Conservation (phyloP, 2,113 vertebrate genomes). For the Syngnathus typhle region DNA sequence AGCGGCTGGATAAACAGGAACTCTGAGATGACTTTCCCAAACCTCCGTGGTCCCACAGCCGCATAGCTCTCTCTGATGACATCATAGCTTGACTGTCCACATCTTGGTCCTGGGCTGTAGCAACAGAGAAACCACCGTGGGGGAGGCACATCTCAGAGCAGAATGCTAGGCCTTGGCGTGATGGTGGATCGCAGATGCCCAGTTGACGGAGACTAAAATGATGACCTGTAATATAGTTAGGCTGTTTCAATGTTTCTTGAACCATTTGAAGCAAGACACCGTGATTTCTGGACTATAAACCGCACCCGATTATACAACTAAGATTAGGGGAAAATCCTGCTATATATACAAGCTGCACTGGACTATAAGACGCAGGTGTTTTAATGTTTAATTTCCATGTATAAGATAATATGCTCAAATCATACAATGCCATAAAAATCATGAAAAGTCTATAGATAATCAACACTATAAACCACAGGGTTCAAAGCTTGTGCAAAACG, state of each 20-base stretch:
- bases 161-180: constrained; percentile 90
- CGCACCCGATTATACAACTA: no score
- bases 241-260: neutral
- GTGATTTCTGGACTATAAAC: no score
- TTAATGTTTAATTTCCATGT: no score
- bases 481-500: no score
- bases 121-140: constrained; percentile 91
- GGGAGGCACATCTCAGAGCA: constrained; percentile 95
- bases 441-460: no score
- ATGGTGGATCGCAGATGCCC: constrained; percentile 92
- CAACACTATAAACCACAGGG: no score
- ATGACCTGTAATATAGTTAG: constrained; percentile 76
- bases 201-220: constrained; percentile 97
- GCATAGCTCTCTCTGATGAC: constrained; percentile 94
- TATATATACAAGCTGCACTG: no score
- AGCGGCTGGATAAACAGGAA: constrained; percentile 96
- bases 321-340: no score
- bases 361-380: no score
- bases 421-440: no score
- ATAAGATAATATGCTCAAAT: no score
- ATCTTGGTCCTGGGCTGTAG: constrained; percentile 84
- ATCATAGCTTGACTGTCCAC: constrained; percentile 86
- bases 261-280: neutral
- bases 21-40: constrained; percentile 86
- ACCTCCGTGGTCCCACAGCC: constrained; percentile 86